phyloP scores from a whole-genome alignment of 2,888 invertebrate genomes.

The Ceriagrion tenellum region DNA sequence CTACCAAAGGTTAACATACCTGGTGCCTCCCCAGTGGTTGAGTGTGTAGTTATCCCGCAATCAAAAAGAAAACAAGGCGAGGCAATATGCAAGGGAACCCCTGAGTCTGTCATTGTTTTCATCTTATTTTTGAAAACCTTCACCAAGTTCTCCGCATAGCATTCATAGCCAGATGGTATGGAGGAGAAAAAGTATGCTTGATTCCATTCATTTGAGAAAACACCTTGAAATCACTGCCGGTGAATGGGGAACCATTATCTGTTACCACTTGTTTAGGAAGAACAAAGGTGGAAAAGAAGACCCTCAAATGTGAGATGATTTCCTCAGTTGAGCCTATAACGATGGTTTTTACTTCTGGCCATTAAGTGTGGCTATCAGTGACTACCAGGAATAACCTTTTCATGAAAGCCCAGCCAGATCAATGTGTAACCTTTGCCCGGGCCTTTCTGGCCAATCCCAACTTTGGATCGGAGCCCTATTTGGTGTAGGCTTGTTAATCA shows the following conservation, averaged over 20 bases:
- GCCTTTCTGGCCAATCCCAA: too few species aligned
- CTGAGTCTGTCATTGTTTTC: too few species aligned
- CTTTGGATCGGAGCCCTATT: too few species aligned
- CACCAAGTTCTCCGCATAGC: not conserved
- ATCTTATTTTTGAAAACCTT: not conserved
- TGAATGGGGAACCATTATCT: not conserved
- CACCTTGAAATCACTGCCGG: not conserved
- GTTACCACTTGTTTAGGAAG: not conserved
- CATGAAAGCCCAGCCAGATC: not conserved
- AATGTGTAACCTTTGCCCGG: too few species aligned
- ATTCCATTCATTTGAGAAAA: not conserved
- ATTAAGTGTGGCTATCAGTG: not conserved
- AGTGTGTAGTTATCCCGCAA: not conserved
- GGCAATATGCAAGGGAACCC: not conserved
- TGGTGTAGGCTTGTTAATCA: too few species aligned
- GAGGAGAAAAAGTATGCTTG: not conserved
- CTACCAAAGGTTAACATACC: not conserved
- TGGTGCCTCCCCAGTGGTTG: conserved; percentile 9
- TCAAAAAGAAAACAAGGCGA: conserved; percentile 6
- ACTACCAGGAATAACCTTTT: not conserved
- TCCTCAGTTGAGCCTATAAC: not conserved
- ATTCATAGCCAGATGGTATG: not conserved
- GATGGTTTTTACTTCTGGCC: not conserved
- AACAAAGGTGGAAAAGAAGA: not conserved
- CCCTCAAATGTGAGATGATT: not conserved